phyloP scores from a whole-genome alignment of 2,113 vertebrate genomes.

The Arenaria interpres region DNA sequence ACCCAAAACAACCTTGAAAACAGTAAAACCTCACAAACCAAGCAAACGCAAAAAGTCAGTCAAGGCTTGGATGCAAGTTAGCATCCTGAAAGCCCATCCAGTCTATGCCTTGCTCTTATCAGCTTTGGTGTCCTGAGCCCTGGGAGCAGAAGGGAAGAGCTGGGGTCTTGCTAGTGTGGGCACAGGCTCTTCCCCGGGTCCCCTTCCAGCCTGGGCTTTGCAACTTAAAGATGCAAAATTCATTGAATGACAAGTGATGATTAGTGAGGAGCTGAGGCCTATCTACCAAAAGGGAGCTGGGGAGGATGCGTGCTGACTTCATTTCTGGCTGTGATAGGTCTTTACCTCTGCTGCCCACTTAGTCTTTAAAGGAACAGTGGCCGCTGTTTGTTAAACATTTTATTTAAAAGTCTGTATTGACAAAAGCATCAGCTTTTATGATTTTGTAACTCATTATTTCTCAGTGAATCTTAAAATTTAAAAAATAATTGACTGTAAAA shows the following conservation, averaged over 20 bases:
- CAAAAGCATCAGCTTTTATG: background rate
- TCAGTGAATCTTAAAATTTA: background rate
- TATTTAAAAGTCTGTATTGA: background rate
- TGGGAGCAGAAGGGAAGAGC: background rate
- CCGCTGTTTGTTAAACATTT: background rate
- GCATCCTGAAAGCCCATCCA: background rate
- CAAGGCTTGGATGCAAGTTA: background rate
- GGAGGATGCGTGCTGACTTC: background rate
- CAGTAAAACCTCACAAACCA: background rate
- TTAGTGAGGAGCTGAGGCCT: slow-evolving; percentile 43
- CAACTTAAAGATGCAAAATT: slow-evolving; percentile 57
- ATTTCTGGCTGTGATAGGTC: background rate
- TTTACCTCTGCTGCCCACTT: background rate
- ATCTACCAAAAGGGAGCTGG: background rate
- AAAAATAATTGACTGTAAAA: background rate
- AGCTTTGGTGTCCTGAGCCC: slow-evolving; percentile 3
- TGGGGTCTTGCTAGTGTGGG: background rate
- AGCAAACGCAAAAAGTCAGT: background rate
- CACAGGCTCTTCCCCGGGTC: background rate
- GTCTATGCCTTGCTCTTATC: background rate
- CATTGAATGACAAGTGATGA: slow-evolving; percentile 21
- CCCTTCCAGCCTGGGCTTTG: slow-evolving; percentile 1
- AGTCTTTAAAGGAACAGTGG: background rate
- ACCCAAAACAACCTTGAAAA: background rate
- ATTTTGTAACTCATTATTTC: background rate